Percentiles rank a stretch among this genome's conserved stretches.
Evolutionary conservation across 2,797 vertebrate genomes (phyloP).

Genomic region (Helostoma temminkii): DNA sequence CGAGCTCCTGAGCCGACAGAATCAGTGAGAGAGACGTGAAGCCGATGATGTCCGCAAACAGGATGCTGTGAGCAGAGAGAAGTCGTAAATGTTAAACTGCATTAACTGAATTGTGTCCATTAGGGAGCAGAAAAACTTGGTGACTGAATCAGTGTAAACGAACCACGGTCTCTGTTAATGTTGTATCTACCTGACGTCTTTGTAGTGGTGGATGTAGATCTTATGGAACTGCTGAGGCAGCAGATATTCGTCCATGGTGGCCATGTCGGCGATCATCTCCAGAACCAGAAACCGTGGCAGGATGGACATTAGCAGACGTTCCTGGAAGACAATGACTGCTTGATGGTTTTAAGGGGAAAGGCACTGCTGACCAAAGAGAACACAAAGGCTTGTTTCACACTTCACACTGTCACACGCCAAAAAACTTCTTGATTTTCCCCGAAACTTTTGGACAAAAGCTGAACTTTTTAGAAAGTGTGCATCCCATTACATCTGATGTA

Average conservation of each 20-base stretch:
- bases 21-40: slow-evolving; percentile 70
- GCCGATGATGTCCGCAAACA: slow-evolving; percentile 83
- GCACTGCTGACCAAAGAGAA: too few species aligned
- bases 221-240: slow-evolving; percentile 76
- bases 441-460: too few species aligned
- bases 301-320: slow-evolving; percentile 76
- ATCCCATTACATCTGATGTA: too few species aligned
- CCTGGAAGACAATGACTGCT: slow-evolving; percentile 36
- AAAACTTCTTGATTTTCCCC: too few species aligned
- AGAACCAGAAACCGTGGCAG: slow-evolving; percentile 73
- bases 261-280: slow-evolving; percentile 78
- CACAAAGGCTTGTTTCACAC: too few species aligned
- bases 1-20: slow-evolving; percentile 76
- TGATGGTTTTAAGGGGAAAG: background rate
- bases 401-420: too few species aligned
- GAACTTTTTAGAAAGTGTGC: too few species aligned
- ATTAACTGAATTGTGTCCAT: too few species aligned
- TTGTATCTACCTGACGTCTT: slow-evolving; percentile 64
- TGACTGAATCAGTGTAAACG: too few species aligned
- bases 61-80: slow-evolving; percentile 63
- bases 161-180: background rate
- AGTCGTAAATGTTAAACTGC: too few species aligned
- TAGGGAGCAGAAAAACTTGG: too few species aligned
- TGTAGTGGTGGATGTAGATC: slow-evolving; percentile 79
- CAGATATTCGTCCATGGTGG: slow-evolving; percentile 61